Base-by-base conservation (phyloP, 2,797 vertebrate genomes). In the Brachyalestes nurse region DNA sequence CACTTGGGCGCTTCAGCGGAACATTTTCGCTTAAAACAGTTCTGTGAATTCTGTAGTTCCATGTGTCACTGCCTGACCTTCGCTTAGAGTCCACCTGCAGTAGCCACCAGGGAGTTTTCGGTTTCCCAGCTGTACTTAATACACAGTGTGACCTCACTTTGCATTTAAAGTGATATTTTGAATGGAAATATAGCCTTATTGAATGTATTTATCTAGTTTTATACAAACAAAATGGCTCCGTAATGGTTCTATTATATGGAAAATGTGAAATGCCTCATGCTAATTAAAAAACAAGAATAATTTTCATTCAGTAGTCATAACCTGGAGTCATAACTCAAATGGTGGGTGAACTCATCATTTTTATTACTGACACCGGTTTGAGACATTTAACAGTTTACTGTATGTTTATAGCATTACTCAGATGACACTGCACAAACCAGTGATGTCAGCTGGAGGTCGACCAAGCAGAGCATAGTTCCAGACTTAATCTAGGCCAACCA, bases 101-200 rank as follows among this genome's bases (percentile, higher is more conserved):
- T 72, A 65, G 75, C 72, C 72, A 21, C 28, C 75, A 78, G 78
- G 65, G 49, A 67, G 75, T 75, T 78, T 82, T 73, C 61, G 34
- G 80, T 81, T 83, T 84, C 78, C 82, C 55, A 85, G 71, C 51
- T 25, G 61, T 70, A 61, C 34, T 62, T 78, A 34, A 79, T 75
- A 74, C 60, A 57, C 55, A 79, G 40, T 49, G 40, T 81, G 77
- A n/a, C 72, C 34, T 79, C 74, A 25, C 1, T n/a, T 74, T 66
- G 65, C 51, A 70, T 78, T 58, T 38, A 16, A 58, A 57, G 47
- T 53, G 28, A 28, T 34, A 25, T 64, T 76, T 64, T 77, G 3
- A 19, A 19, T 40, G 66, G 23, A 25, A 17, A 71, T 70, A 5
- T 25, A 45, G 38, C 5, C 64, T 45, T 45, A 40, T 38, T 9